A percentile compares a stretch with the other conserved stretches of the same genome.
Evolutionary conservation across 1,140 invertebrate genomes (phyloP).

Genomic region (Drosophila ercepeae): DNA sequence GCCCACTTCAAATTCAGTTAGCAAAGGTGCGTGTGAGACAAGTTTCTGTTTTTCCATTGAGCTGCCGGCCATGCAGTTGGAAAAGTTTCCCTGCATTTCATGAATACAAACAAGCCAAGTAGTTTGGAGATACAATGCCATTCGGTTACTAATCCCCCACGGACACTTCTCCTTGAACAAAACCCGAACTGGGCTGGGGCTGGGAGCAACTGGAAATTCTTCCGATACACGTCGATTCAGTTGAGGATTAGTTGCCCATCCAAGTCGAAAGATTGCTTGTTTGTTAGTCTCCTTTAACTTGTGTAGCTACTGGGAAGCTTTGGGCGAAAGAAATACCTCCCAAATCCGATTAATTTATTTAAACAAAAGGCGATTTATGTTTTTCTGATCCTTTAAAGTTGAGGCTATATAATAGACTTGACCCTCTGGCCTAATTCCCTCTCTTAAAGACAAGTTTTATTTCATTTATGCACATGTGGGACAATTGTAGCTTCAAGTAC

Average conservation of each 20-base stretch:
- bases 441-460: slow-evolving; percentile 11
- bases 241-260: slow-evolving; percentile 16
- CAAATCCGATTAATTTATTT: no score
- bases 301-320: neutral
- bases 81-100: slow-evolving; percentile 32
- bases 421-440: neutral
- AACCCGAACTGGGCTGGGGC: neutral
- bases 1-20: slow-evolving; percentile 39
- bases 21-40: slow-evolving; percentile 29
- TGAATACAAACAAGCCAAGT: slow-evolving; percentile 34
- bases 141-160: slow-evolving; percentile 21
- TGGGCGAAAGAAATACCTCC: slow-evolving; percentile 1
- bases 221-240: slow-evolving; percentile 35
- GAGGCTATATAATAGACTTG: neutral
- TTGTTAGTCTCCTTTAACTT: neutral
- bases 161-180: slow-evolving; percentile 14
- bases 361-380: neutral
- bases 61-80: slow-evolving; percentile 13
- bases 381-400: neutral
- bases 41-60: slow-evolving; percentile 7
- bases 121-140: slow-evolving; percentile 16
- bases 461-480: neutral
- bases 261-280: slow-evolving; percentile 11
- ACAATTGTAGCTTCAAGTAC: slow-evolving; percentile 18
- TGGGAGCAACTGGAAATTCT: slow-evolving; percentile 11